Percentiles rank a stretch among this genome's conserved stretches.
Evolutionary conservation across 2,113 vertebrate genomes (phyloP).

Genomic region (Bujurquina vittata): DNA sequence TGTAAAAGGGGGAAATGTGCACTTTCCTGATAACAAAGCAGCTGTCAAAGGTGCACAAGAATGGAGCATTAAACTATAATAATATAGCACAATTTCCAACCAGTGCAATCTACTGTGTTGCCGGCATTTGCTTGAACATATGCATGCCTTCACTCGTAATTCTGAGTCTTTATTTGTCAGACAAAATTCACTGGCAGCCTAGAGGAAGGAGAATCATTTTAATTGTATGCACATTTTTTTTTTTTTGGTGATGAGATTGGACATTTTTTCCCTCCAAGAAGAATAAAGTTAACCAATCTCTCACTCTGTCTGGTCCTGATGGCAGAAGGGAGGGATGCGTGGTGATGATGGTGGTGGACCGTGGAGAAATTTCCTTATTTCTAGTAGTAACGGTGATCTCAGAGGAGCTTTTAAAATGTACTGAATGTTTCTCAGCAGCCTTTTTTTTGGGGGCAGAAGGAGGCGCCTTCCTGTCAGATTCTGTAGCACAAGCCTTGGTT

Average conservation of each 20-base stretch:
- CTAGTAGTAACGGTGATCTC: slow-evolving; percentile 24
- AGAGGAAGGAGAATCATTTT: not conserved
- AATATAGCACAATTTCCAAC: not conserved
- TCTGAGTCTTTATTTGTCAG: not conserved
- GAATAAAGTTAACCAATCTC: slow-evolving; percentile 58
- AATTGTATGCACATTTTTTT: not conserved
- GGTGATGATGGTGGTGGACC: not conserved
- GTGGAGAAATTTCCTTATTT: slow-evolving; percentile 23
- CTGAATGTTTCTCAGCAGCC: slow-evolving; percentile 20
- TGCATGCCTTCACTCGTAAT: not conserved
- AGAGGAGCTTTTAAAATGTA: slow-evolving; percentile 37
- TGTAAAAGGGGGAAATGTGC: not conserved
- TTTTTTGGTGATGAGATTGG: not conserved
- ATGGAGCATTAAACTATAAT: not conserved
- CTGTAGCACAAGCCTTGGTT: not conserved
- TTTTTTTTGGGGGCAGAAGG: slow-evolving; percentile 5
- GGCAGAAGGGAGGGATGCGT: slow-evolving; percentile 21
- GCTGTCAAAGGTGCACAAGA: not conserved
- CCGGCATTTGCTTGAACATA: not conserved
- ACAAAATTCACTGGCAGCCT: not conserved
- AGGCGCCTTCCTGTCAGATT: slow-evolving; percentile 4
- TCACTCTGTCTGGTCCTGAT: slow-evolving; percentile 64
- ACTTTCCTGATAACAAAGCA: not conserved
- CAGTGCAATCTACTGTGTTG: not conserved
- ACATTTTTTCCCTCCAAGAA: not conserved